Evolutionary conservation across 1,140 invertebrate genomes (phyloP).

Genomic region (Cotesia vestalis): DNA sequence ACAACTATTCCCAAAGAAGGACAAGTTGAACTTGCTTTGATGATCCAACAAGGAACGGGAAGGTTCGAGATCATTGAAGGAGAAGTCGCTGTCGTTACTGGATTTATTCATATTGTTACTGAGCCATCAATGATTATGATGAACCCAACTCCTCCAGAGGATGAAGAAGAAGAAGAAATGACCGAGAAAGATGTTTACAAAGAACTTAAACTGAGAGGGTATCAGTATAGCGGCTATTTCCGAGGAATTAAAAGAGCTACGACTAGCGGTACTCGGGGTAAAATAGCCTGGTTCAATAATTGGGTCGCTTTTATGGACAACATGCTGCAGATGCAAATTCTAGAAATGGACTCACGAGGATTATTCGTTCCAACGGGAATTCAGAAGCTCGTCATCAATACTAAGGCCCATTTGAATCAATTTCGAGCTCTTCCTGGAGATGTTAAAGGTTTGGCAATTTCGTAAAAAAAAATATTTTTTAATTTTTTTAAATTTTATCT

Average conservation of each 20-base stretch:
- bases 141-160: slow-evolving; percentile 4
- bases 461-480: neutral
- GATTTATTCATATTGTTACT: slow-evolving; percentile 69
- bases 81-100: slow-evolving; percentile 80
- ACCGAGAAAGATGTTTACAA: slow-evolving; percentile 87
- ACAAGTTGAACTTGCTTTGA: slow-evolving; percentile 77
- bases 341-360: slow-evolving; percentile 77
- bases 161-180: slow-evolving; percentile 55
- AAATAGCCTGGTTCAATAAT: slow-evolving; percentile 78
- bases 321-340: slow-evolving; percentile 87
- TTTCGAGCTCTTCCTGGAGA: slow-evolving; percentile 57
- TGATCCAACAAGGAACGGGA: slow-evolving; percentile 77
- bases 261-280: slow-evolving; percentile 65
- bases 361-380: slow-evolving; percentile 88
- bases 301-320: slow-evolving; percentile 95
- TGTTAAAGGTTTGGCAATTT: slow-evolving; percentile 46
- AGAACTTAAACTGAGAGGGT: slow-evolving; percentile 88
- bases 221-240: slow-evolving; percentile 87
- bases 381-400: slow-evolving; percentile 80
- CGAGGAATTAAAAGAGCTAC: slow-evolving; percentile 70
- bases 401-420: slow-evolving; percentile 70
- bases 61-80: slow-evolving; percentile 75
- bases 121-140: slow-evolving; percentile 60
- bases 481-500: neutral
- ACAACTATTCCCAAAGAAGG: slow-evolving; percentile 79